Conservation (phyloP, 2,888 invertebrate genomes). For the Hylaea fasciaria region DNA sequence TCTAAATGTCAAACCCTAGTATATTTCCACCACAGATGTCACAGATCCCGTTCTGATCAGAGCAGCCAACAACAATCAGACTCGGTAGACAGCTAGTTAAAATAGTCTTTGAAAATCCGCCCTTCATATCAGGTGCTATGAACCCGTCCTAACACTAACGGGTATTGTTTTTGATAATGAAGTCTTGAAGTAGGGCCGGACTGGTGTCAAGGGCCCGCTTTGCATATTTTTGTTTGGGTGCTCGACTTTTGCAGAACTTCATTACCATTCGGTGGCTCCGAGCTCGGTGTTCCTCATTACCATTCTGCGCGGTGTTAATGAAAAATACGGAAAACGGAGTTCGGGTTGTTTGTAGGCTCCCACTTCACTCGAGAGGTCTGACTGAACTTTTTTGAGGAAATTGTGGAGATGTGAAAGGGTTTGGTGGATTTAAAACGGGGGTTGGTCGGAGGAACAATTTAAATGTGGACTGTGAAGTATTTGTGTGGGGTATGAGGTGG, state of each 20-base stretch:
- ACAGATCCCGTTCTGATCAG: no score
- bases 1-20: no score
- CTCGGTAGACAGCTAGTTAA: no score
- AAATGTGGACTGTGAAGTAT: no score
- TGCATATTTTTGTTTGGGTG: slow-evolving; percentile 71
- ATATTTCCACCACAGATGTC: no score
- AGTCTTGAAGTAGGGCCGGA: slow-evolving; percentile 63
- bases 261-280: slow-evolving; percentile 43
- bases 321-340: slow-evolving; percentile 30
- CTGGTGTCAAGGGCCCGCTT: slow-evolving; percentile 69
- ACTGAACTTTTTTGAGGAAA: slow-evolving; percentile 13
- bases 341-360: slow-evolving; percentile 1
- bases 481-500: no score
- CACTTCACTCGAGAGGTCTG: slow-evolving; percentile 11
- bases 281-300: neutral
- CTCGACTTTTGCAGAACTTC: slow-evolving; percentile 48
- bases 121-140: slow-evolving; percentile 10
- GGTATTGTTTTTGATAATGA: slow-evolving; percentile 69
- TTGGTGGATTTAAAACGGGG: neutral
- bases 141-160: slow-evolving; percentile 44
- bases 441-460: neutral
- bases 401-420: slow-evolving; percentile 6
- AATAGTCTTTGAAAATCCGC: neutral
- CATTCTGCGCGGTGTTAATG: slow-evolving; percentile 24
- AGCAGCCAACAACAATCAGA: no score